Evolutionary conservation across 1,140 invertebrate genomes (phyloP).

Genomic region (Trigoniulus corallinus): DNA sequence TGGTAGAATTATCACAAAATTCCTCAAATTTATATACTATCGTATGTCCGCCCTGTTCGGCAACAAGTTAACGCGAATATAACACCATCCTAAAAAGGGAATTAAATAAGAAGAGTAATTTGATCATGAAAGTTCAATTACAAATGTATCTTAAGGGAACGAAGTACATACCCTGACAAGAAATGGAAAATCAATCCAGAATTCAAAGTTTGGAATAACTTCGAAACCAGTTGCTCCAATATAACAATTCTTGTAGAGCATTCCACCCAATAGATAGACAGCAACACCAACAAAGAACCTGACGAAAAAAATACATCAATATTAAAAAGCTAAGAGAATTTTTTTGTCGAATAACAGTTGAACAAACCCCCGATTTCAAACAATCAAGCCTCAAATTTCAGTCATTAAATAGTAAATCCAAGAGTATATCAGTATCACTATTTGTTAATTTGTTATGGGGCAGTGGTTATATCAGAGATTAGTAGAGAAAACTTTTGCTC

Average conservation of each 20-base stretch:
- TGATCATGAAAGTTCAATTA: background rate
- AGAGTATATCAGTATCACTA: no score
- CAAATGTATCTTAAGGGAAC: background rate
- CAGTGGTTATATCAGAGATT: no score
- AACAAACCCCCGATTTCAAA: no score
- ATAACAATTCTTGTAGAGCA: constrained; percentile 19
- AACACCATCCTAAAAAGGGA: background rate
- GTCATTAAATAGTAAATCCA: no score
- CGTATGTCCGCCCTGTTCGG: background rate
- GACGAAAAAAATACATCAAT: no score
- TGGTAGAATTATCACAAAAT: no score
- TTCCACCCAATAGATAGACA: constrained; percentile 24
- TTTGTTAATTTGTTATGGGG: no score
- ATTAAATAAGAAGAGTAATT: no score
- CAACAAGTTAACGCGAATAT: background rate
- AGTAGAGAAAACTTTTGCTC: no score
- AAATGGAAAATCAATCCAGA: constrained; percentile 26
- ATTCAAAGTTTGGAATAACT: constrained; percentile 28
- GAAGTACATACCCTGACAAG: constrained; percentile 22
- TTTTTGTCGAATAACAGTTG: no score
- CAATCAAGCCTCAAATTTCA: no score
- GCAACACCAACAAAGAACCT: constrained; percentile 17
- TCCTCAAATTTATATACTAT: background rate
- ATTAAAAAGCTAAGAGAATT: no score
- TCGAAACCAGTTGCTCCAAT: constrained; percentile 28